These are phyloP conservation scores for Agrilus biguttatus DNA, from an alignment of 2,888 invertebrate species.

Conservation along the genomic window DNA sequence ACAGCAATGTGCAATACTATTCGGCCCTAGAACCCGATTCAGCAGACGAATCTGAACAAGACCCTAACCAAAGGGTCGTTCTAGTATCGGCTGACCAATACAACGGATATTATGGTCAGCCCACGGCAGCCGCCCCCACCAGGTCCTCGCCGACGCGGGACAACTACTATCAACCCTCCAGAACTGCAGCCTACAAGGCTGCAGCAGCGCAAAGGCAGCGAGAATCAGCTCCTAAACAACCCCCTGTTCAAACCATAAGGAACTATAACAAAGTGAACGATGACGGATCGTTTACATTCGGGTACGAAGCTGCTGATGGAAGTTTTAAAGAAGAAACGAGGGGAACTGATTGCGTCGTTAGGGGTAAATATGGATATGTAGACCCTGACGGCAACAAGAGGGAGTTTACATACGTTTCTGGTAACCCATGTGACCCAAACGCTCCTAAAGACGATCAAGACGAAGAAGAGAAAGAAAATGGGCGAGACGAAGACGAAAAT, in stretches of 20 bases:
- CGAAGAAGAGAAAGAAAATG: slow-evolving; percentile 30
- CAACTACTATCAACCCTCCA: slow-evolving; percentile 17
- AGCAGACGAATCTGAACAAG: slow-evolving; percentile 28
- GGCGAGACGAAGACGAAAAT: slow-evolving; percentile 35
- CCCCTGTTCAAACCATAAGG: slow-evolving; percentile 68
- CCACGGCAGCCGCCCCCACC: slow-evolving; percentile 20
- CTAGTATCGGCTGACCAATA: slow-evolving; percentile 32
- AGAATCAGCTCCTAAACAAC: slow-evolving; percentile 37
- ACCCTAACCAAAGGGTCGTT: slow-evolving; percentile 22
- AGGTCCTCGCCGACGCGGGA: slow-evolving; percentile 17
- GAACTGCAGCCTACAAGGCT: slow-evolving; percentile 4
- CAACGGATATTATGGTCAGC: slow-evolving; percentile 34
- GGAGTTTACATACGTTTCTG: slow-evolving; percentile 76
- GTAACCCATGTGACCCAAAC: slow-evolving; percentile 75
- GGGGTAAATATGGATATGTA: slow-evolving; percentile 76
- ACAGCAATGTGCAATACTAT: slow-evolving; percentile 31
- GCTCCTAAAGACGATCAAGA: slow-evolving; percentile 56
- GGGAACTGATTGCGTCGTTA: slow-evolving; percentile 72
- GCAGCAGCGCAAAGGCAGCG: slow-evolving; percentile 35
- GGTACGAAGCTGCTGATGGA: slow-evolving; percentile 73
- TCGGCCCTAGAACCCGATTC: slow-evolving; percentile 15
- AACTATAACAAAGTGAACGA: slow-evolving; percentile 75
- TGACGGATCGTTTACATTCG: slow-evolving; percentile 73
- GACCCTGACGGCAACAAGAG: slow-evolving; percentile 77
- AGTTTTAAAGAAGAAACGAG: slow-evolving; percentile 78